Conservation (phyloP, 2,797 vertebrate genomes). For the Adelosebastes latens region DNA sequence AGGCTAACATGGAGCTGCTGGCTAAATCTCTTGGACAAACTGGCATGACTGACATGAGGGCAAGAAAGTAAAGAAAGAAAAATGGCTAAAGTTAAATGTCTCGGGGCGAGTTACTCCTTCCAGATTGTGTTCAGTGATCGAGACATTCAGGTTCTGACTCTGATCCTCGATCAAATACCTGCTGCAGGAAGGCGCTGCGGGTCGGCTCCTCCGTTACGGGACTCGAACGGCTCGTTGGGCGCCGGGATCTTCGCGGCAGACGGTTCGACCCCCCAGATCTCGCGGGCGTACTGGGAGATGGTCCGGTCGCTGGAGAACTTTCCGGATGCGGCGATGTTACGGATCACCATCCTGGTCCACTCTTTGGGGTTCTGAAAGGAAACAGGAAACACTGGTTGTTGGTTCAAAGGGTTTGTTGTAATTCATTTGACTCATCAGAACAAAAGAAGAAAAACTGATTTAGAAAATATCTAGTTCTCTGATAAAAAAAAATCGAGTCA, state of each 20-base stretch:
- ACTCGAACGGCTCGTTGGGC: conserved; percentile 78
- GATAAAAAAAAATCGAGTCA: no score
- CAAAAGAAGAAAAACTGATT: no score
- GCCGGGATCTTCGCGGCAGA: conserved; percentile 88
- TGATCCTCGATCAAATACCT: neutral
- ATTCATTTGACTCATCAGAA: no score
- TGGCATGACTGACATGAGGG: neutral
- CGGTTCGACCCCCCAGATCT: conserved; percentile 90
- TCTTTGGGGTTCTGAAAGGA: conserved; percentile 81
- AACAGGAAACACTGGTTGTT: neutral
- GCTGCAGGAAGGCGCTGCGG: neutral
- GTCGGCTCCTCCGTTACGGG: neutral
- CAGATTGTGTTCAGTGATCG: neutral
- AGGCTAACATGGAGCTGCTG: neutral
- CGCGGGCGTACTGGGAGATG: conserved; percentile 88
- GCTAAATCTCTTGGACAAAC: fast-evolving
- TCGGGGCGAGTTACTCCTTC: neutral
- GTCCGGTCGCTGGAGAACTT: conserved; percentile 93
- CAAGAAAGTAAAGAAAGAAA: neutral
- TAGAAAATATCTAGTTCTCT: no score
- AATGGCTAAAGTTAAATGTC: neutral
- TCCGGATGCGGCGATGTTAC: conserved; percentile 88
- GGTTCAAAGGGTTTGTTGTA: neutral
- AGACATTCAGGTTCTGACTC: neutral
- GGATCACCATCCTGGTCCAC: conserved; percentile 89